These are phyloP conservation scores for Bubo bubo DNA, from an alignment of 2,113 vertebrate genomes.

Conservation along the genomic window DNA sequence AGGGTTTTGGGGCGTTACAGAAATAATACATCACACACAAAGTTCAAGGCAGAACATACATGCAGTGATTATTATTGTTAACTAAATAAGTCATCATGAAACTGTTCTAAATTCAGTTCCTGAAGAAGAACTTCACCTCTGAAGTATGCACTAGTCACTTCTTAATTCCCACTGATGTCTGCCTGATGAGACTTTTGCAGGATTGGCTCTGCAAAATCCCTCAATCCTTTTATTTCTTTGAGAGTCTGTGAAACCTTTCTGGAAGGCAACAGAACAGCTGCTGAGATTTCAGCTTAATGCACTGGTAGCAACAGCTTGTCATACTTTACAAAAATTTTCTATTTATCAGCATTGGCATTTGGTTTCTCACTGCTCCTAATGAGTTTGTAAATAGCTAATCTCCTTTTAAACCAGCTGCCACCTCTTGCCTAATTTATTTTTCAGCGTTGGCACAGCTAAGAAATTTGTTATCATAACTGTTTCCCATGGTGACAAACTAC, in stretches of 20 bases:
- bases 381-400: slow-evolving; percentile 14
- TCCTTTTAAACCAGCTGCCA: not conserved
- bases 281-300: not conserved
- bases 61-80: not conserved
- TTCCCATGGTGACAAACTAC: not conserved
- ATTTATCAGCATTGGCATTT: not conserved
- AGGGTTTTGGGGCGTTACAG: not conserved
- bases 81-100: not conserved
- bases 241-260: not conserved
- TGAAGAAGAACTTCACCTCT: not conserved
- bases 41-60: not conserved
- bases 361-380: not conserved
- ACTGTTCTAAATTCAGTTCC: not conserved
- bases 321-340: not conserved
- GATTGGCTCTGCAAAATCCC: not conserved
- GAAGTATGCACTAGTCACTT: not conserved
- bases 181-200: not conserved
- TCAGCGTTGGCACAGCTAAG: not conserved
- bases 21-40: not conserved
- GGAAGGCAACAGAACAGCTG: not conserved
- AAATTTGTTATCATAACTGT: not conserved
- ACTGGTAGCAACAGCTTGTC: not conserved
- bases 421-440: slow-evolving; percentile 22
- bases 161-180: not conserved
- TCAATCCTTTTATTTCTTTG: not conserved